Evolutionary conservation across 2,888 invertebrate species (phyloP).

Genomic region (Thecophora atra): DNA sequence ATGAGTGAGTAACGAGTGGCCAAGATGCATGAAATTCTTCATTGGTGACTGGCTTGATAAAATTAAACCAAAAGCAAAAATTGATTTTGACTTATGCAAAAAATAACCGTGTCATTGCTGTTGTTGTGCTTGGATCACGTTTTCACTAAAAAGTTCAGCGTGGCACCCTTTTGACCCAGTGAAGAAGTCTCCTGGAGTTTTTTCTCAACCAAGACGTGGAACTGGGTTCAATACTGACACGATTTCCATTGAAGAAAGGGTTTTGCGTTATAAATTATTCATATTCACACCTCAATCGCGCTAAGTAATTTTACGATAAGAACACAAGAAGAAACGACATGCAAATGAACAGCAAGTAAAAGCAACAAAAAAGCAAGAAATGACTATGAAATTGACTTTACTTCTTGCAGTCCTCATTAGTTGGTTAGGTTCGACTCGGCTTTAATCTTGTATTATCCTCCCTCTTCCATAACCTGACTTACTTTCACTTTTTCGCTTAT

Average conservation of each 20-base stretch:
- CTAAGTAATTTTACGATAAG: too few relatives aligned
- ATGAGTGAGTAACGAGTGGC: too few relatives aligned
- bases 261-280: neutral
- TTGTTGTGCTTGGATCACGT: neutral
- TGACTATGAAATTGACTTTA: too few relatives aligned
- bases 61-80: neutral
- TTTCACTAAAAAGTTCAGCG: neutral
- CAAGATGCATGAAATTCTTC: too few relatives aligned
- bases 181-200: constrained; percentile 7
- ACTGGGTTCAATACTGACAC: neutral
- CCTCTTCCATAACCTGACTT: too few relatives aligned
- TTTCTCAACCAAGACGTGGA: neutral
- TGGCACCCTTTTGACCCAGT: neutral
- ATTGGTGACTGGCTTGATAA: too few relatives aligned
- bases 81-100: constrained; percentile 33
- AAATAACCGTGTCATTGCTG: neutral
- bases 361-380: too few relatives aligned
- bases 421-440: neutral
- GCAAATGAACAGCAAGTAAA: neutral
- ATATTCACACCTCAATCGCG: too few relatives aligned
- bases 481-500: too few relatives aligned
- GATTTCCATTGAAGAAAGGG: neutral
- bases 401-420: too few relatives aligned
- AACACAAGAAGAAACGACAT: too few relatives aligned
- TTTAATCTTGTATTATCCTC: neutral